Base-by-base conservation (phyloP, 1,140 invertebrate genomes). In the Whitmania pigra region DNA sequence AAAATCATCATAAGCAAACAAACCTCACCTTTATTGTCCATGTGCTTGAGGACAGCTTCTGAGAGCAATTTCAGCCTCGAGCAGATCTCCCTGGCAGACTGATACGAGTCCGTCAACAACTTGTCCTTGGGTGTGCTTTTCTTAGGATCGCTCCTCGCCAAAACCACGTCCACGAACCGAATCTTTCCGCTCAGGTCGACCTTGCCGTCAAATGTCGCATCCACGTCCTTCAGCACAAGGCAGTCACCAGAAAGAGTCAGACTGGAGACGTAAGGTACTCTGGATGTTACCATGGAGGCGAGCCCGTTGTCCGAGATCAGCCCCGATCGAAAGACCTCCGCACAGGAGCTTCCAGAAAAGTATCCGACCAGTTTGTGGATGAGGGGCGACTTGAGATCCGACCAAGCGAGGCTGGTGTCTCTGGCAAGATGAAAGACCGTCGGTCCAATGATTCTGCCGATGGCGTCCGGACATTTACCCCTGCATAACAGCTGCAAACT, bases 141-240 rank as follows among this genome's bases (percentile, higher is more conserved):
- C 18, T 31, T 63, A 0, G 57, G 29, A 18, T 53, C 67, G 22
- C 57, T 63, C 40, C 69, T 73, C 13, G 73, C 68, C 40, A 73
- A 60, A 25, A 71, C 36, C n/a, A 57, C 69, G 49, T 73, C 73
- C 27, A 73, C 60, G 20, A 55, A 73, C 18, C 73, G 36, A 25
- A 73, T 73, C 69, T 73, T 73, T 25, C 63, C 69, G n/a, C 43
- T 53, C 40, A 73, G 25, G 27, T 73, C 73, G 15, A 71, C 63
- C 31, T 71, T 60, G 3, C 71, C 27, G 15, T 71, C 73, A n/a
- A 31, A 40, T 40, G 68, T 22, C n/a, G 71, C 49, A 20, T 73
- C 68, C 53, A 53, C 43, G 43, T 73, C 68, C 40, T 67, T 60
- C 18, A 73, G 68, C 18, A 73, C 57, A 63, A 73, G 71, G 57